A percentile compares a stretch with the other conserved stretches of the same genome.
These are phyloP conservation scores for Isaurus tuberculatus DNA, from an alignment of 92 coral and sea anemone genomes.

Conservation along the genomic window DNA sequence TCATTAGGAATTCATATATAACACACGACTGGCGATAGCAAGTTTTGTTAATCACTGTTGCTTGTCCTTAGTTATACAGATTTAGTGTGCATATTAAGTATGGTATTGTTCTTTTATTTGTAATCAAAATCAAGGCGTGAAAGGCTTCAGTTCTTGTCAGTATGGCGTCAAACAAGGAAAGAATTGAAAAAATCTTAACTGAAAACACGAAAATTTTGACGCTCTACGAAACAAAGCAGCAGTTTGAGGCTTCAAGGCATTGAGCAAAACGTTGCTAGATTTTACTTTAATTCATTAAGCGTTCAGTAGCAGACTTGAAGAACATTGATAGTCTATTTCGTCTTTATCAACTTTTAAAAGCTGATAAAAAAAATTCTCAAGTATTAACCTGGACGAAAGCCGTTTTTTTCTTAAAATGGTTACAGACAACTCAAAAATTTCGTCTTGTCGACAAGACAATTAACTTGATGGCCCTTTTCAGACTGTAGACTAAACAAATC, in stretches of 20 bases:
- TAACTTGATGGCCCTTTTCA: not conserved
- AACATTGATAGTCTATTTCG: too few species aligned
- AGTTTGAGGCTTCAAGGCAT: too few species aligned
- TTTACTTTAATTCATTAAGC: too few species aligned
- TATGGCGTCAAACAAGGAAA: not conserved
- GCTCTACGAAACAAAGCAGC: too few species aligned
- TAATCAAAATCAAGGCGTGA: not conserved
- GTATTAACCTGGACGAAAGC: too few species aligned
- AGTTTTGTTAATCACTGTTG: slow-evolving; percentile 6
- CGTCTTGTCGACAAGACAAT: not conserved
- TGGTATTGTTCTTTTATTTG: not conserved
- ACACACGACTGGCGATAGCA: not conserved
- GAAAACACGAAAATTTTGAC: not conserved
- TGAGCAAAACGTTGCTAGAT: too few species aligned
- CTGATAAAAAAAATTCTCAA: too few species aligned
- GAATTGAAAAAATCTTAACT: not conserved
- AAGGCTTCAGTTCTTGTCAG: not conserved
- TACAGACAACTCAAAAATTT: too few species aligned
- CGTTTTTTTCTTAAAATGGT: too few species aligned
- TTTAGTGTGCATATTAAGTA: slow-evolving; percentile 4
- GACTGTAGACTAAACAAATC: not conserved
- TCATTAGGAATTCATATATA: slow-evolving; percentile 10
- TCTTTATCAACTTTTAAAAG: too few species aligned
- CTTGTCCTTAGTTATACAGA: slow-evolving; percentile 15
- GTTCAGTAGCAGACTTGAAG: too few species aligned